Evolutionary conservation across 2,888 invertebrate genomes (phyloP).

Genomic region (Harpalus rufipes): DNA sequence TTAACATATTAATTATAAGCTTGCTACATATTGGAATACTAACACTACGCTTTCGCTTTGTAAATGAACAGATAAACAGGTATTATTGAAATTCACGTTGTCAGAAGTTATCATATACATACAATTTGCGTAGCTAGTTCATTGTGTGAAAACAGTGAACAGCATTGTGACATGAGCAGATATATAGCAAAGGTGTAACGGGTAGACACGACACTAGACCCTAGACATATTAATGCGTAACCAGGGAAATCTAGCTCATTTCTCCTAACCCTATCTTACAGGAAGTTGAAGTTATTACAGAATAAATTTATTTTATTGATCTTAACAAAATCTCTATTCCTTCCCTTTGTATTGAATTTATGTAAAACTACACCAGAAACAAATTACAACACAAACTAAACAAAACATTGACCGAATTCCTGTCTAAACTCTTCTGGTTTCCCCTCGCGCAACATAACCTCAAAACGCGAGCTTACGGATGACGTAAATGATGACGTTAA

Average conservation of each 20-base stretch:
- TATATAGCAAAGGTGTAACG: neutral
- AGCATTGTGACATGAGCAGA: neutral
- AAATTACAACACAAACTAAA: slow-evolving; percentile 25
- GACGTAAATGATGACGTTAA: slow-evolving; percentile 60
- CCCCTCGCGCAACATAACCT: slow-evolving; percentile 20
- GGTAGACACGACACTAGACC: neutral
- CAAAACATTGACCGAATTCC: slow-evolving; percentile 37
- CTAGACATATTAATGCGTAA: slow-evolving; percentile 3
- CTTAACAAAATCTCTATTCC: neutral
- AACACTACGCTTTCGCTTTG: neutral
- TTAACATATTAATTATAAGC: neutral
- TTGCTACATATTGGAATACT: neutral
- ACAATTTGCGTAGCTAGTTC: neutral
- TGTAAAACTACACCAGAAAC: neutral
- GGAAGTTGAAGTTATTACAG: slow-evolving; percentile 1
- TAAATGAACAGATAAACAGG: neutral
- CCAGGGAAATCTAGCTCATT: slow-evolving; percentile 40
- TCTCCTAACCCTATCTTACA: neutral
- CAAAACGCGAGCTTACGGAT: slow-evolving; percentile 16
- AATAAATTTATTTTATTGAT: neutral
- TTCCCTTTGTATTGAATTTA: slow-evolving; percentile 6
- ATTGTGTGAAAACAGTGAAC: neutral
- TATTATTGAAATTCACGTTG: neutral
- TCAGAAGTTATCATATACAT: slow-evolving; percentile 2
- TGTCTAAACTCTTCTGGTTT: neutral